Percentiles rank a stretch among this genome's conserved stretches.
Conservation (phyloP, 2,888 invertebrate genomes). For the Archips xylosteana region DNA sequence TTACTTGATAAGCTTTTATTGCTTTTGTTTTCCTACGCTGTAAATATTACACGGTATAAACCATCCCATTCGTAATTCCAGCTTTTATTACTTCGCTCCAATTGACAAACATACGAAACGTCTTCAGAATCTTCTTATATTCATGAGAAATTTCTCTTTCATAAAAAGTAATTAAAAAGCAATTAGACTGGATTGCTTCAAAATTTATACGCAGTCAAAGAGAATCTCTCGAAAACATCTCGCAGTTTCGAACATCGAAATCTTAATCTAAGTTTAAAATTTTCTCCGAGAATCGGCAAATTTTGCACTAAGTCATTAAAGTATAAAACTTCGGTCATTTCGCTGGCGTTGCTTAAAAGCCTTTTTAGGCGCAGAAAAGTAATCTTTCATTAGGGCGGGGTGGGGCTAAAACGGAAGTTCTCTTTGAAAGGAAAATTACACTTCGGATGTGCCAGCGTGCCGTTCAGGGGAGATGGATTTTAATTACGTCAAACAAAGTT, state of each 20-base stretch:
- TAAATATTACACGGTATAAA: slow-evolving; percentile 25
- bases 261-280: slow-evolving; percentile 86
- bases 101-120: slow-evolving; percentile 41
- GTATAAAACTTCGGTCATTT: slow-evolving; percentile 86
- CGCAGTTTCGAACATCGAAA: slow-evolving; percentile 81
- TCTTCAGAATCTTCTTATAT: slow-evolving; percentile 48
- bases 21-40: slow-evolving; percentile 45
- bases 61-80: slow-evolving; percentile 17
- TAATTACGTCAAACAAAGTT: slow-evolving; percentile 84
- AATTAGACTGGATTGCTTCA: slow-evolving; percentile 79
- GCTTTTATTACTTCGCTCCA: slow-evolving; percentile 34
- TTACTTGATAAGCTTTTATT: slow-evolving; percentile 61
- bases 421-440: slow-evolving; percentile 85
- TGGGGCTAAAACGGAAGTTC: slow-evolving; percentile 85
- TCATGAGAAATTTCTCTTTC: slow-evolving; percentile 57
- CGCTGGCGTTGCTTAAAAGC: slow-evolving; percentile 85
- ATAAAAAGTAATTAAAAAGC: slow-evolving; percentile 82
- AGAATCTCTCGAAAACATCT: slow-evolving; percentile 77
- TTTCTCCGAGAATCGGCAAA: slow-evolving; percentile 83
- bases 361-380: slow-evolving; percentile 85
- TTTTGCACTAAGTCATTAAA: slow-evolving; percentile 86
- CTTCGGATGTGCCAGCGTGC: slow-evolving; percentile 78
- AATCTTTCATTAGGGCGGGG: slow-evolving; percentile 85
- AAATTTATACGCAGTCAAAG: slow-evolving; percentile 79
- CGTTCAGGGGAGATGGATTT: slow-evolving; percentile 80